Evolutionary conservation across 2,888 invertebrate species (phyloP).

Genomic region (Coremacera marginata): DNA sequence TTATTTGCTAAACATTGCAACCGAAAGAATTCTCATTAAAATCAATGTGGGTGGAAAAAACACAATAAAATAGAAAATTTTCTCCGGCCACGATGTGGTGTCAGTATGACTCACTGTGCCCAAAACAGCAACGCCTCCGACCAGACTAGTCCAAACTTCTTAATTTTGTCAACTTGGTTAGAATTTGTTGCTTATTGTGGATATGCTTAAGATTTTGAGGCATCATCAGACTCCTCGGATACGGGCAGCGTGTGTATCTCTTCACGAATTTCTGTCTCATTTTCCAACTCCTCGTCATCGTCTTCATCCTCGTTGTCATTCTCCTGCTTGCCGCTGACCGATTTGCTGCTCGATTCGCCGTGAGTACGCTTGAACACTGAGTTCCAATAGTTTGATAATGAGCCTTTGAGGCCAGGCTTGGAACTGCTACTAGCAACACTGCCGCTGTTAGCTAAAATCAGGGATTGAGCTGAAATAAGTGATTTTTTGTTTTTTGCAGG

Average conservation of each 20-base stretch:
- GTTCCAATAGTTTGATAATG: conserved; percentile 61
- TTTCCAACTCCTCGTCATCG: conserved; percentile 17
- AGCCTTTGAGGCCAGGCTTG: conserved; percentile 54
- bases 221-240: conserved; percentile 45
- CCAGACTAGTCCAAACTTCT: background rate
- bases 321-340: background rate
- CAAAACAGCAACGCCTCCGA: background rate
- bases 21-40: conserved; percentile 8
- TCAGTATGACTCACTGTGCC: background rate
- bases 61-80: conserved; percentile 22
- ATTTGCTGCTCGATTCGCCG: background rate
- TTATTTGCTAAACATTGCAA: conserved; percentile 35
- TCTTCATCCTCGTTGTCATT: conserved; percentile 10
- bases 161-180: conserved; percentile 30
- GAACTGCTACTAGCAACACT: conserved; percentile 39
- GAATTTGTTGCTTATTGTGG: background rate
- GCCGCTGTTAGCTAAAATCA: conserved; percentile 5
- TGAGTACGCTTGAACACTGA: conserved; percentile 55
- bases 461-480: background rate
- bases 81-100: background rate
- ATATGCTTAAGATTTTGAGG: background rate
- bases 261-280: conserved; percentile 33
- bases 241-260: conserved; percentile 46
- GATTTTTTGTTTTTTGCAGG: background rate
- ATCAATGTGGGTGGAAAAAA: background rate